Percentiles rank a stretch among this genome's conserved stretches.
Conservation (phyloP, 2,888 invertebrate species). For the Amphimallon solstitiale region DNA sequence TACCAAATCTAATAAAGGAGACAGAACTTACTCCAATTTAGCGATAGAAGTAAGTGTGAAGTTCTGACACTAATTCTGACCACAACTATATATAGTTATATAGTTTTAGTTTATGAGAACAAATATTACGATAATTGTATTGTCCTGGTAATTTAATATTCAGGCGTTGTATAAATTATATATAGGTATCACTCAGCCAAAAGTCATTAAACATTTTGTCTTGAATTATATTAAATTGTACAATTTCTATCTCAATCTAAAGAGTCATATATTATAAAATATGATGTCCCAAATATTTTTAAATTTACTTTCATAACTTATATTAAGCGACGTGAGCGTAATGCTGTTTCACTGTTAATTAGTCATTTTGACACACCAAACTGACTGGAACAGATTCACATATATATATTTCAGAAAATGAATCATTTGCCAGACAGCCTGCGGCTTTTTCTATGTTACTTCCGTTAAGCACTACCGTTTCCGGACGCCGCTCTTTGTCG, state of each 20-base stretch:
- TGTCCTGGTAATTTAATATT: too few relatives aligned
- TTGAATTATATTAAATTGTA: background rate
- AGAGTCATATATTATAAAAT: constrained; percentile 1
- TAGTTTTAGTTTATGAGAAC: too few relatives aligned
- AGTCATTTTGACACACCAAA: constrained; percentile 50
- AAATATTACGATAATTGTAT: too few relatives aligned
- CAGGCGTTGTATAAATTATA: too few relatives aligned
- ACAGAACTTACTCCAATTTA: too few relatives aligned
- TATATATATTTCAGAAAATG: constrained; percentile 54
- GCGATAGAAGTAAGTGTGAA: too few relatives aligned
- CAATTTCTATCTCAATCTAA: background rate
- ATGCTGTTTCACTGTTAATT: constrained; percentile 43
- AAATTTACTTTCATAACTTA: constrained; percentile 10
- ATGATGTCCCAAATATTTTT: constrained; percentile 11
- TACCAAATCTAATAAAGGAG: too few relatives aligned
- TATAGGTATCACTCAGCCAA: too few relatives aligned
- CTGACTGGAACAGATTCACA: constrained; percentile 56
- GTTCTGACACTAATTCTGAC: too few relatives aligned
- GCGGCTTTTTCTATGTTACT: constrained; percentile 52
- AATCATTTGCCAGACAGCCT: constrained; percentile 56
- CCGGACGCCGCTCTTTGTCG: constrained; percentile 41
- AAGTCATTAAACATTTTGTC: too few relatives aligned
- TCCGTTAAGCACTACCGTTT: constrained; percentile 47
- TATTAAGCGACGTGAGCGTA: constrained; percentile 29
- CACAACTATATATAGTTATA: too few relatives aligned